phyloP scores from a whole-genome alignment of 1,140 invertebrate genomes.

The Penaeus indicus region DNA sequence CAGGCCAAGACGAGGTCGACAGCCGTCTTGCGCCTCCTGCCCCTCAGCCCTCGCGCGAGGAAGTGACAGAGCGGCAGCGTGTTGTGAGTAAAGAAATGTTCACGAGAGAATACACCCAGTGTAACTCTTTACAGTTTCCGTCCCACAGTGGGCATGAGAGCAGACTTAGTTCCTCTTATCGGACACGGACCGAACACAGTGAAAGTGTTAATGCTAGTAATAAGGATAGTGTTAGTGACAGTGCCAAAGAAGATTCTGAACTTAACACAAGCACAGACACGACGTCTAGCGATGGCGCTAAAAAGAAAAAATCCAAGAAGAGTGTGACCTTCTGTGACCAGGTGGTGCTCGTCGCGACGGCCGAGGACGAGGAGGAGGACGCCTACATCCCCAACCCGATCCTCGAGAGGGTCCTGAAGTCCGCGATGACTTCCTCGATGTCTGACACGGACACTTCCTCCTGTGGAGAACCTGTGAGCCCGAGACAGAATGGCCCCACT shows the following conservation, averaged over 20 bases:
- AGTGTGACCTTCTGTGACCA: slow-evolving; percentile 95
- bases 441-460: slow-evolving; percentile 53
- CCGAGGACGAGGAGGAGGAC: slow-evolving; percentile 88
- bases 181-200: slow-evolving; percentile 42
- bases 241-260: slow-evolving; percentile 63
- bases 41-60: slow-evolving; percentile 6
- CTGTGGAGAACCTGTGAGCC: slow-evolving; percentile 36
- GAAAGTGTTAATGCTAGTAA: slow-evolving; percentile 27
- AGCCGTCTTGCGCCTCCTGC: neutral
- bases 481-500: slow-evolving; percentile 29
- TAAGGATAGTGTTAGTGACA: slow-evolving; percentile 22
- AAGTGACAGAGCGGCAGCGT: slow-evolving; percentile 42
- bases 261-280: slow-evolving; percentile 63
- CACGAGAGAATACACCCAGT: slow-evolving; percentile 66
- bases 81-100: slow-evolving; percentile 60
- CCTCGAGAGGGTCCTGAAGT: slow-evolving; percentile 85
- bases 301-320: slow-evolving; percentile 77
- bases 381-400: slow-evolving; percentile 93
- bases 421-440: slow-evolving; percentile 75
- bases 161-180: slow-evolving; percentile 60
- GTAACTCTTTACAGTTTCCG: slow-evolving; percentile 63
- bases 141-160: slow-evolving; percentile 64
- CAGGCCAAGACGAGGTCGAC: slow-evolving; percentile 65
- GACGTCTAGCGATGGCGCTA: slow-evolving; percentile 56
- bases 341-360: slow-evolving; percentile 90